Evolutionary conservation across 2,113 vertebrate genomes (phyloP).

Genomic region (Eulemur rufifrons): DNA sequence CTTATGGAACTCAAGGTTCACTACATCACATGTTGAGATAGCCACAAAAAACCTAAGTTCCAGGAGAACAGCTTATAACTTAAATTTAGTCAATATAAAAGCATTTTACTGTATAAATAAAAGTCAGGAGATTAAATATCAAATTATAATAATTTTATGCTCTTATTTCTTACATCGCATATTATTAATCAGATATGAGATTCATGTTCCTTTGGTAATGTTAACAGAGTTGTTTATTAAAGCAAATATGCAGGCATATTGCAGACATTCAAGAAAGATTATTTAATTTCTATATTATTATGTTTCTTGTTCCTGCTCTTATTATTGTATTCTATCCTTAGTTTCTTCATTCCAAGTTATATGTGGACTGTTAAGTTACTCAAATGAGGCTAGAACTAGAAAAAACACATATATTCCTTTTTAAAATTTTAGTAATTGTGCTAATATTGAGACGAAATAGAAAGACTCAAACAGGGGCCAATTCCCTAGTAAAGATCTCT

Average conservation of each 20-base stretch:
- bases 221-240: not conserved
- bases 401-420: not conserved
- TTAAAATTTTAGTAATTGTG: not conserved
- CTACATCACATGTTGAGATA: not conserved
- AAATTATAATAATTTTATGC: not conserved
- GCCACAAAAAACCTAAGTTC: not conserved
- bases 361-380: not conserved
- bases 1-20: conserved; percentile 29
- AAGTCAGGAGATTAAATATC: not conserved
- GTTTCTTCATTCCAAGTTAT: not conserved
- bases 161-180: not conserved
- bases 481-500: not conserved
- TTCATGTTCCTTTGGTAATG: not conserved
- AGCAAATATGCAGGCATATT: not conserved
- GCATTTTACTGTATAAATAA: conserved; percentile 4
- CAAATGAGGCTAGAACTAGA: not conserved
- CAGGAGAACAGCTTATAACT: not conserved
- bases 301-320: not conserved
- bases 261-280: not conserved
- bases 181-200: not conserved
- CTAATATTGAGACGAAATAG: not conserved
- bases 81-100: not conserved
- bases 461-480: not conserved
- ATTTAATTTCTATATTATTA: not conserved
- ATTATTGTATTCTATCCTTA: not conserved